phyloP scores from a whole-genome alignment of 2,797 vertebrate species.

The Podarcis lilfordi region DNA sequence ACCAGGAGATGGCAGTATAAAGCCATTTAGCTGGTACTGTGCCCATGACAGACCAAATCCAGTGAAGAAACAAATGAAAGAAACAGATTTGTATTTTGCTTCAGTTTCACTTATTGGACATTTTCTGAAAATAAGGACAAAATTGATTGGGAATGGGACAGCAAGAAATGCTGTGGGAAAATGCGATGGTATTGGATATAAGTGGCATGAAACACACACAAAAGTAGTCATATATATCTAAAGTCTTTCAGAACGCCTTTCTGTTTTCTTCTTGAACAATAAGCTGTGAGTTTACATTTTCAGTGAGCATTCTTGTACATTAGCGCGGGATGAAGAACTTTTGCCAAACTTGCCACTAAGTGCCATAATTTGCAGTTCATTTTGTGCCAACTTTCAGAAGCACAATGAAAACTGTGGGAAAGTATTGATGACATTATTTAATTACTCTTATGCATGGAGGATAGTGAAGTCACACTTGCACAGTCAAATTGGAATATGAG shows the following conservation, averaged over 20 bases:
- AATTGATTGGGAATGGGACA: constrained; percentile 5
- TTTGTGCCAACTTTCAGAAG: not conserved
- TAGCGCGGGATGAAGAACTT: not conserved
- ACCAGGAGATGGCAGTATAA: constrained; percentile 80
- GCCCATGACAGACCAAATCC: not conserved
- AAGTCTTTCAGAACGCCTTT: not conserved
- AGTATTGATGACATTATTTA: not conserved
- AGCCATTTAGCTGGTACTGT: constrained; percentile 43
- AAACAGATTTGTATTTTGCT: not conserved
- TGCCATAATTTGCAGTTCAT: not conserved
- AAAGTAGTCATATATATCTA: not conserved
- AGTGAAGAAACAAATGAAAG: not conserved
- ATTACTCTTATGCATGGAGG: not conserved
- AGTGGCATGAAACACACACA: not conserved
- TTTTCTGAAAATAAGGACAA: not conserved
- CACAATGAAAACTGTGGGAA: not conserved
- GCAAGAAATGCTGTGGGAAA: not conserved
- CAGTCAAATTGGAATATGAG: not conserved
- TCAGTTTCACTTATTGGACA: not conserved
- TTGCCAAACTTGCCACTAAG: not conserved
- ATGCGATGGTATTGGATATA: not conserved
- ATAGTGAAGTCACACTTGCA: not conserved
- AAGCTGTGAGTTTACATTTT: not conserved
- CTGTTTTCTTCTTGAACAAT: not conserved
- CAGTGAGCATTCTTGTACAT: not conserved